Evolutionary conservation across 1,140 invertebrate genomes (phyloP), one percentile per base, ranked within the genome.

Genomic region (Thaumatotibia leucotreta): DNA sequence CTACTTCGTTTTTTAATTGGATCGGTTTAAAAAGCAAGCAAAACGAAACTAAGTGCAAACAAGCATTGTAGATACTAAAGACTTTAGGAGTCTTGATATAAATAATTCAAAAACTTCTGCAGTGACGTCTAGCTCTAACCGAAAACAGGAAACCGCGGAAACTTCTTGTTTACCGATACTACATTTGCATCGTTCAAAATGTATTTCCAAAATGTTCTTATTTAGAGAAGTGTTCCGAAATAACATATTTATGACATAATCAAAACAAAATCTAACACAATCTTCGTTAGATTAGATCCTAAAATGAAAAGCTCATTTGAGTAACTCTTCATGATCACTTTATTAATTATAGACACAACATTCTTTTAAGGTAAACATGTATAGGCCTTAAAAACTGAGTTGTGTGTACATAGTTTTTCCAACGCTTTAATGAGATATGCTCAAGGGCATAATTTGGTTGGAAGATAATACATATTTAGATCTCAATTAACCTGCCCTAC

Each of bases 361-460:
- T 35, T 35, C 35, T 39, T 39, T 39, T 39, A n/a, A n/a, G 11
- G 33, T 35, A 14, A 14, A 14, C 5, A 24, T 27, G 27, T 27
- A 24, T 9, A 22, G 24, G 9, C 61, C n/a, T 31, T 65, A 35
- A 66, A 70, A 69, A n/a, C 65, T 14, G n/a, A 45, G 50, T 54
- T 63, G 35, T 67, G 66, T 65, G 63, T 49, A 67, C n/a, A 66
- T 67, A 58, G 67, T 67, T 67, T 49, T 54, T 65, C 45, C 62
- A 14, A 6, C 27, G 10, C 69, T 58, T 67, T 71, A 58, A 32
- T 63, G 24, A 71, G 66, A 58, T 67, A 65, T 65, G 63, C 66
- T 65, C 69, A 65, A 71, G 65, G 69, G 49, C 66, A 71, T 39
- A 39, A 63, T 68, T 64, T 58, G 14, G 22, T 29, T 66, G 54